A percentile compares a stretch with the other conserved stretches of the same genome.
Evolutionary conservation across 2,797 vertebrate genomes (phyloP).

Genomic region (Mastacembelus armatus): DNA sequence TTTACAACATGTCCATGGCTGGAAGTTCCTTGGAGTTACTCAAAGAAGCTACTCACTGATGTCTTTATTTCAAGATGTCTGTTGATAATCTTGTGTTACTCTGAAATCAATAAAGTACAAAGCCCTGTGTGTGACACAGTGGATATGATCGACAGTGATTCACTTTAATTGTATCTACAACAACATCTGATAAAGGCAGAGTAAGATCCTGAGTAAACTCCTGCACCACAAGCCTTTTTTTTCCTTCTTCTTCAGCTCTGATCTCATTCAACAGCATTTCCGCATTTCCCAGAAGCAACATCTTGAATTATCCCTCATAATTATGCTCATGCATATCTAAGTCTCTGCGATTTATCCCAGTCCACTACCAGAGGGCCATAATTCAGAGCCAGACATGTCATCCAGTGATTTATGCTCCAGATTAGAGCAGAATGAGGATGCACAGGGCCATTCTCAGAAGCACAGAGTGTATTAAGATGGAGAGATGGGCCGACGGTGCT

Average conservation of each 20-base stretch:
- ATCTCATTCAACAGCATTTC: slow-evolving; percentile 13
- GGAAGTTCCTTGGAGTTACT: no score
- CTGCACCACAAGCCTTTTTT: neutral
- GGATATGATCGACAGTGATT: no score
- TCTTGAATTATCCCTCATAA: slow-evolving; percentile 60
- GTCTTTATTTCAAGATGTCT: no score
- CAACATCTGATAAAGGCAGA: neutral
- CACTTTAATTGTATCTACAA: neutral
- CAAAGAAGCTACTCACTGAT: no score
- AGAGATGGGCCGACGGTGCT: slow-evolving; percentile 21
- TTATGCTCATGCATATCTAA: slow-evolving; percentile 47
- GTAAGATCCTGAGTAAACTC: neutral
- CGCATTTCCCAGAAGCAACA: slow-evolving; percentile 36
- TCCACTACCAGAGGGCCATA: slow-evolving; percentile 32
- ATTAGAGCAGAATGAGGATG: slow-evolving; percentile 46
- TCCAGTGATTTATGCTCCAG: slow-evolving; percentile 57
- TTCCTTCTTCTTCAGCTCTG: slow-evolving; percentile 9
- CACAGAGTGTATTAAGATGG: slow-evolving; percentile 14
- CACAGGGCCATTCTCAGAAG: slow-evolving; percentile 35
- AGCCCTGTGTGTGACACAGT: no score
- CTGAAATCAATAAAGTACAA: no score
- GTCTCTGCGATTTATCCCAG: slow-evolving; percentile 42
- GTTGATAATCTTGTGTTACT: no score
- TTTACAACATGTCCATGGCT: no score
- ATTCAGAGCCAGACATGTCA: slow-evolving; percentile 45